A percentile compares a stretch with the other conserved stretches of the same genome.
These are phyloP conservation scores for Acronicta leporina DNA, from an alignment of 2,888 invertebrate species.

Conservation along the genomic window DNA sequence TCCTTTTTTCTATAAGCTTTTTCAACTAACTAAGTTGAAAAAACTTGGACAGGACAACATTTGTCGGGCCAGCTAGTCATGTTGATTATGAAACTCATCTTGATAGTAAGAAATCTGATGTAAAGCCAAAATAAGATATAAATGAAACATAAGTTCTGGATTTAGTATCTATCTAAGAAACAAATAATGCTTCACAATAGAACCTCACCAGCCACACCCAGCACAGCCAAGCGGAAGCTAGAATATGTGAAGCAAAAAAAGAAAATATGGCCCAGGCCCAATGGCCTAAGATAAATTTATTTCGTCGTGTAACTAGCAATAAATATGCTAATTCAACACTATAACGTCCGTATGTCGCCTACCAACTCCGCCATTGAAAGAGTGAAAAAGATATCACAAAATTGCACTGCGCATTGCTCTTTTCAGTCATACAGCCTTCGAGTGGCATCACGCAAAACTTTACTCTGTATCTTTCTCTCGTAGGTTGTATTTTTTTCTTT, in stretches of 20 bases:
- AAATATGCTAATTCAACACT: conserved; percentile 88
- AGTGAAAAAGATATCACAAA: conserved; percentile 88
- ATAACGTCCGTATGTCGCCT: conserved; percentile 88
- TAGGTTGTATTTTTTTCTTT: conserved; percentile 81
- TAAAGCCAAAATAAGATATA: neutral
- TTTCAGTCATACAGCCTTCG: conserved; percentile 84
- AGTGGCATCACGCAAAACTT: conserved; percentile 74
- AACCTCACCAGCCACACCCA: conserved; percentile 58
- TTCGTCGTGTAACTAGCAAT: conserved; percentile 86
- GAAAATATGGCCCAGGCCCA: conserved; percentile 75
- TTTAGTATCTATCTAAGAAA: neutral
- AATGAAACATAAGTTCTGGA: neutral
- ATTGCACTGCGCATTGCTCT: conserved; percentile 88
- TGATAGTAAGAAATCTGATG: neutral
- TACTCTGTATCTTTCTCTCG: conserved; percentile 76
- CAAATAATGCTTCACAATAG: conserved; percentile 22
- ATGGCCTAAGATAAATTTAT: conserved; percentile 86
- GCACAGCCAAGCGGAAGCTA: conserved; percentile 63
- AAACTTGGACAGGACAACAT: no score
- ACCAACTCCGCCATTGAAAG: conserved; percentile 80
- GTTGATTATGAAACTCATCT: conserved; percentile 17
- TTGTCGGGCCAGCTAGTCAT: no score
- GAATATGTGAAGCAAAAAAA: conserved; percentile 70
- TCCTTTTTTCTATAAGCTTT: no score
- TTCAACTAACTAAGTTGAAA: no score